Conservation (phyloP, 2,113 vertebrate genomes). For the Cisticola juncidis region DNA sequence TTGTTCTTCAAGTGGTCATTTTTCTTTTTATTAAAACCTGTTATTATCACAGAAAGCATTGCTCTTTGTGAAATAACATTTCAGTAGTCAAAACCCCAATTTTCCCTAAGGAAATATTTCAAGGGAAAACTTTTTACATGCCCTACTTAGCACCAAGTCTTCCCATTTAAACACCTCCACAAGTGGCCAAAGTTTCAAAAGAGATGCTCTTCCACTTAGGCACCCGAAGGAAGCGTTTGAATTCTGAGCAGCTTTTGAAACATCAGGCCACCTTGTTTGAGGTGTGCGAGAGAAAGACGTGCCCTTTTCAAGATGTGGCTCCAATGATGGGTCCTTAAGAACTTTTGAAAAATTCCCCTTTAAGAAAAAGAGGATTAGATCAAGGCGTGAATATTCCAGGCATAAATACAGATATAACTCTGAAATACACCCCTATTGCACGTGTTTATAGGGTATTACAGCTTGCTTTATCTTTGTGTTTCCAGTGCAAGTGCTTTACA, state of each 20-base stretch:
- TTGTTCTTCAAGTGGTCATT: slow-evolving; percentile 56
- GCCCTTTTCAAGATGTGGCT: slow-evolving; percentile 54
- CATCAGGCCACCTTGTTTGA: slow-evolving; percentile 66
- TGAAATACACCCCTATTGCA: background rate
- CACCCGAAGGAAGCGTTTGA: slow-evolving; percentile 42
- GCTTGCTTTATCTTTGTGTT: background rate
- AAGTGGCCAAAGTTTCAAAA: slow-evolving; percentile 66
- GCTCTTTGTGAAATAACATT: slow-evolving; percentile 30
- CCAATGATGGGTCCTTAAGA: background rate
- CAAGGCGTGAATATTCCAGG: slow-evolving; percentile 50
- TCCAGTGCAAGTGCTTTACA: background rate
- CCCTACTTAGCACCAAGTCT: slow-evolving; percentile 44
- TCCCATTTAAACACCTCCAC: slow-evolving; percentile 58
- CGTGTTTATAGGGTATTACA: background rate
- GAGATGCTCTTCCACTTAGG: slow-evolving; percentile 50
- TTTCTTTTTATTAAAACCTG: slow-evolving; percentile 48
- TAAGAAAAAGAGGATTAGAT: slow-evolving; percentile 46
- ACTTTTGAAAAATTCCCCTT: slow-evolving; percentile 49
- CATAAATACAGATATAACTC: slow-evolving; percentile 16
- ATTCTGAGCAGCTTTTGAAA: slow-evolving; percentile 62
- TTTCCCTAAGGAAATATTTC: slow-evolving; percentile 58
- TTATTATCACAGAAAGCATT: slow-evolving; percentile 40
- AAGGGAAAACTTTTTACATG: slow-evolving; percentile 54
- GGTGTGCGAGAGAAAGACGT: slow-evolving; percentile 17
- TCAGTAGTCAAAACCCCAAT: slow-evolving; percentile 46